These are phyloP conservation scores for Osmoderma eremita DNA, from an alignment of 2,888 invertebrate species.

Conservation along the genomic window DNA sequence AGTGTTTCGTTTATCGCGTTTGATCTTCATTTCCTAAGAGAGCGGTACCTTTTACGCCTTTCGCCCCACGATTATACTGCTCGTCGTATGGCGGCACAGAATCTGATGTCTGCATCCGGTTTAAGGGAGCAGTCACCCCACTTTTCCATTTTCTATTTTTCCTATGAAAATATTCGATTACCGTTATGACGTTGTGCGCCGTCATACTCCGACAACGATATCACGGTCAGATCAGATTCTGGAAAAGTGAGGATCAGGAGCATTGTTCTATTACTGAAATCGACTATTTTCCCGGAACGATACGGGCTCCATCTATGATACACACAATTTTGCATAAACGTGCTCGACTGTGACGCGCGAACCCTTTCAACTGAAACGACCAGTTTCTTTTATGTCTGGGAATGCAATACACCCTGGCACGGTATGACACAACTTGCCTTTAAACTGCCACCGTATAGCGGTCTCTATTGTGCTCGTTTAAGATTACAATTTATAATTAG, in stretches of 20 bases:
- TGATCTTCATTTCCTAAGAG: constrained; percentile 49
- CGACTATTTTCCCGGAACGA: constrained; percentile 23
- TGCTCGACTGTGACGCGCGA: neutral
- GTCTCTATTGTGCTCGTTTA: no score
- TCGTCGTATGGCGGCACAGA: no score
- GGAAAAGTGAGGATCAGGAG: constrained; percentile 3
- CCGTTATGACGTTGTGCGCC: constrained; percentile 16
- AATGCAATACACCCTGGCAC: neutral
- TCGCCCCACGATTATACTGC: no score
- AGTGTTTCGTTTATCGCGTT: constrained; percentile 49
- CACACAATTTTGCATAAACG: constrained; percentile 20
- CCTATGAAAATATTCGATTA: constrained; percentile 31
- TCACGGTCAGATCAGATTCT: constrained; percentile 4
- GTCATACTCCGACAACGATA: neutral
- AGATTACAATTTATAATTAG: no score
- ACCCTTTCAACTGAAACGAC: constrained; percentile 17
- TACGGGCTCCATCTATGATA: neutral
- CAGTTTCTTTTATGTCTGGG: neutral
- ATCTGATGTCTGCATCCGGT: no score
- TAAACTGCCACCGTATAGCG: no score
- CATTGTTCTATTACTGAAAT: constrained; percentile 29
- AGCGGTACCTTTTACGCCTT: neutral
- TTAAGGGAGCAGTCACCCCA: no score
- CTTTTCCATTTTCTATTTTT: neutral
- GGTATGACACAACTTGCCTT: no score